Evolutionary conservation across 2,113 vertebrate species (phyloP).

Genomic region (Athene noctua): DNA sequence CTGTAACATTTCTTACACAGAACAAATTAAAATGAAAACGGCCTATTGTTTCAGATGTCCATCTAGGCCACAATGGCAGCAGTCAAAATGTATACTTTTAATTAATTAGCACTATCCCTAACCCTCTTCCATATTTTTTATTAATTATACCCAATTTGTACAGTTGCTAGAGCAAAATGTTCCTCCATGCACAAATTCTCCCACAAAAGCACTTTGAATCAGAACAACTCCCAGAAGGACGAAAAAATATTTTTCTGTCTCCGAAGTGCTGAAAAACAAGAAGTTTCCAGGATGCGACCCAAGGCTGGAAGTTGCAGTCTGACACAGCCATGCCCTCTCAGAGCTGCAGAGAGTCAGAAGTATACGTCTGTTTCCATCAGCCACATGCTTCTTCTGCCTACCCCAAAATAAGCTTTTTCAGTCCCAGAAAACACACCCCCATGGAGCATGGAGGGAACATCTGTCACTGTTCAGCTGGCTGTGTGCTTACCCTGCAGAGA

Average conservation of each 20-base stretch:
- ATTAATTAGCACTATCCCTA: background rate
- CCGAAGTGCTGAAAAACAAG: background rate
- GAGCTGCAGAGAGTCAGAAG: background rate
- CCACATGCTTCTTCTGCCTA: background rate
- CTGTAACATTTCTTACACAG: background rate
- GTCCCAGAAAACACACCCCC: background rate
- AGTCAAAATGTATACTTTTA: background rate
- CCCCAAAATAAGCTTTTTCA: background rate
- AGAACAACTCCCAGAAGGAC: background rate
- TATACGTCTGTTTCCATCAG: background rate
- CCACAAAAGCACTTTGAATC: background rate
- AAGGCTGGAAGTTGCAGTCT: background rate
- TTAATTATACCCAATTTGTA: background rate
- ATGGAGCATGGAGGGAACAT: fast-evolving
- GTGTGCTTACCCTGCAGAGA: background rate
- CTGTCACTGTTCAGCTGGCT: background rate
- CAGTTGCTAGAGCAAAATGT: background rate
- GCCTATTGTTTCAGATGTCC: background rate
- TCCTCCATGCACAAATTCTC: background rate
- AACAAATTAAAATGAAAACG: background rate
- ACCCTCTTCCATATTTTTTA: background rate
- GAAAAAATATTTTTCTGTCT: conserved; percentile 3
- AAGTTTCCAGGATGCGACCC: background rate
- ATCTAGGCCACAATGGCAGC: background rate
- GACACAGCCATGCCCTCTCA: background rate